A percentile compares a stretch with the other conserved stretches of the same genome.
Conservation (phyloP, 2,797 vertebrate genomes). For the Acrossocheilus fasciatus region DNA sequence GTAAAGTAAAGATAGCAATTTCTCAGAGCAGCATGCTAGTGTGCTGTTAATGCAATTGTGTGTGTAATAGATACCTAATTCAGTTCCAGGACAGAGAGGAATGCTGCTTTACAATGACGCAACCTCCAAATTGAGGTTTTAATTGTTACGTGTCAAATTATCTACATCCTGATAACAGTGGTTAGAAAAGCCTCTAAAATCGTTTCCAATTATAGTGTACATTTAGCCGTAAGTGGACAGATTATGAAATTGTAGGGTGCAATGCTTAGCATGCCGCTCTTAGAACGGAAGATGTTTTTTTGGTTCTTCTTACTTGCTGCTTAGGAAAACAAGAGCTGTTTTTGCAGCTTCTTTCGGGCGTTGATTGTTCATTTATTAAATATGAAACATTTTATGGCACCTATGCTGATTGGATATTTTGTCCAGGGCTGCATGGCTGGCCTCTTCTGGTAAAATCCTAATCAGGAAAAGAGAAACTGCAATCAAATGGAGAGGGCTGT, state of each 20-base stretch:
- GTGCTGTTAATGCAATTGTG: conserved; percentile 28
- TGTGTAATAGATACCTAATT: conserved; percentile 50
- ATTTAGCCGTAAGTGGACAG: conserved; percentile 51
- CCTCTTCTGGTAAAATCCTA: conserved; percentile 59
- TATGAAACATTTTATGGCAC: conserved; percentile 31
- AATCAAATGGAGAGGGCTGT: conserved; percentile 64
- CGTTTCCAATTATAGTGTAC: conserved; percentile 48
- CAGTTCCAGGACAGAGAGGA: conserved; percentile 45
- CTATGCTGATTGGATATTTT: conserved; percentile 52
- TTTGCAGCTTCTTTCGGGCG: conserved; percentile 8
- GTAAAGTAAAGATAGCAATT: not conserved
- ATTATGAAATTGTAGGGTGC: conserved; percentile 50
- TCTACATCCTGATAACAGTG: conserved; percentile 46
- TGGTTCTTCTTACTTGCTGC: not conserved
- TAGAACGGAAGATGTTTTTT: conserved; percentile 20
- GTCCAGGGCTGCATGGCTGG: conserved; percentile 48
- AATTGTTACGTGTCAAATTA: conserved; percentile 44
- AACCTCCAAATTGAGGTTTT: conserved; percentile 40
- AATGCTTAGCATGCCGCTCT: conserved; percentile 17
- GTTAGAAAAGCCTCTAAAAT: conserved; percentile 42
- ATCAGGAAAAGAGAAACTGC: conserved; percentile 64
- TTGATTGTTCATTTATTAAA: conserved; percentile 40
- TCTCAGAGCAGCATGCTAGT: not conserved
- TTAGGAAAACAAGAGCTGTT: conserved; percentile 8
- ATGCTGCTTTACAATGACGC: conserved; percentile 35